A percentile compares a stretch with the other conserved stretches of the same genome.
These are phyloP conservation scores for Marcusenius ussheri DNA, from an alignment of 2,113 vertebrate species.

Conservation along the genomic window DNA sequence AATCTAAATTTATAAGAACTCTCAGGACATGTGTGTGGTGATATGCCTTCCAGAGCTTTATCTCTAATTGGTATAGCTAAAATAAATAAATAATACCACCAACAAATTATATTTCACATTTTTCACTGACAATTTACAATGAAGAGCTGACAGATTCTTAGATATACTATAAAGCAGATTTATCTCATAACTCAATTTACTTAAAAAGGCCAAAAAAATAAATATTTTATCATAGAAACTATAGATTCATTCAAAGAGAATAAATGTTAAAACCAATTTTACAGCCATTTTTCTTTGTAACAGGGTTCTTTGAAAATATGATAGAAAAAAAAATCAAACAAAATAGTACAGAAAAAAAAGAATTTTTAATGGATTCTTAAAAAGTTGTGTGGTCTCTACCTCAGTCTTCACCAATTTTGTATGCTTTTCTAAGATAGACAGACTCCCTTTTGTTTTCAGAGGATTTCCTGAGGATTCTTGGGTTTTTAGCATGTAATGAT, in stretches of 20 bases:
- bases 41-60: neutral
- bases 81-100: constrained; percentile 2
- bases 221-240: neutral
- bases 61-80: neutral
- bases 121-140: constrained; percentile 11
- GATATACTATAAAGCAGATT: constrained; percentile 4
- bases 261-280: neutral
- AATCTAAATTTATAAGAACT: neutral
- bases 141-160: neutral
- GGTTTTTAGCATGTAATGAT: neutral
- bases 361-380: neutral
- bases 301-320: neutral
- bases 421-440: neutral
- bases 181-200: constrained; percentile 8
- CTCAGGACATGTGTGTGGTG: neutral
- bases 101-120: neutral
- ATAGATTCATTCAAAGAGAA: neutral
- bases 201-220: neutral
- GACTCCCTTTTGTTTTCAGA: neutral
- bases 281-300: neutral
- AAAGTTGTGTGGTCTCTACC: neutral
- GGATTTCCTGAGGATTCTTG: neutral
- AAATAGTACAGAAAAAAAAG: neutral
- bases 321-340: neutral
- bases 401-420: neutral